Evolutionary conservation across 1,140 invertebrate species (phyloP), one percentile per base, ranked within the genome.

Genomic region (Hycleus phaleratus): DNA sequence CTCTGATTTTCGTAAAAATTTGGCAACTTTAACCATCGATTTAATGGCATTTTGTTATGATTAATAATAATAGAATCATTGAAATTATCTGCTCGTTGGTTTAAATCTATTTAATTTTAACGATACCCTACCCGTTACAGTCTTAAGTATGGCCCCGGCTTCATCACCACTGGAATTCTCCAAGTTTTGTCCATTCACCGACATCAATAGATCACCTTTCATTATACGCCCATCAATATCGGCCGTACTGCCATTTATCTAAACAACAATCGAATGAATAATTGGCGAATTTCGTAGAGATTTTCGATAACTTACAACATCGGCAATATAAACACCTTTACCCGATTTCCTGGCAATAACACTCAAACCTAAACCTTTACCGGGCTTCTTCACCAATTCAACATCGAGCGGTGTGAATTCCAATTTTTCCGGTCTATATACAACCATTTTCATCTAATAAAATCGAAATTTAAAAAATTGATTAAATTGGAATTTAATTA

Each of bases 311-410:
- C 85, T 84, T 73, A 98, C 96, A 69, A 98, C 82, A 73, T 98
- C 95, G 24, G 90, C 92, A 58, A 99, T 87, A 73, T 94, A 98
- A 53, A 96, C 91, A 38, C 95, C 94, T 26, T 85, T 83, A 46
- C 90, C 91, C 68, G 85, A 85, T 64, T 90, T 88, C 46, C 88
- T 85, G n/a, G 90, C 91, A 11, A 93, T 85, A 59, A 97, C 85
- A 63, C 90, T 91, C 38, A 98, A 80, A 0, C 96, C 97, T 3
- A 98, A 80, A 48, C 94, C 93, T 77, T 93, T 90, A 7, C 93
- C 93, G 0, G 90, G 81, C 73, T 97, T 97, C 72, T 96, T 97
- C 26, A 85, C 78, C 25, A 99, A 74, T 58, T 98, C 95, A 0
- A 97, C 85, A 53, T 93, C 90, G 48, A 97, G 83, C 26, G 88